Percentiles rank a stretch among this genome's conserved stretches.
Conservation (phyloP, 1,140 invertebrate species). For the Lutraria rhynchaena region DNA sequence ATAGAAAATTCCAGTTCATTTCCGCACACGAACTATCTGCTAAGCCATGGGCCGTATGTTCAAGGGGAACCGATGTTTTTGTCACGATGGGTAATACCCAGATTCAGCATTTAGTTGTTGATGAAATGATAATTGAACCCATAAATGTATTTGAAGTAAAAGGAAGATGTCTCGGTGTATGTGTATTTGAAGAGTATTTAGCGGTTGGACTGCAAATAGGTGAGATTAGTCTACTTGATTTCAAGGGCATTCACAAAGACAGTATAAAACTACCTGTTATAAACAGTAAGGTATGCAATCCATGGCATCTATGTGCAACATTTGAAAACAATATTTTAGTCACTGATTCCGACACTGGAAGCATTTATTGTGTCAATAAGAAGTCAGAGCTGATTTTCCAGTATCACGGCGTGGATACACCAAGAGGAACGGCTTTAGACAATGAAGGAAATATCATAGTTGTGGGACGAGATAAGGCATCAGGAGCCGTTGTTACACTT, state of each 20-base stretch:
- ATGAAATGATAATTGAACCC: conserved; percentile 54
- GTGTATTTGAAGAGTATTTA: conserved; percentile 22
- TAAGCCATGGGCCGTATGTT: conserved; percentile 51
- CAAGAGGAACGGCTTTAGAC: conserved; percentile 27
- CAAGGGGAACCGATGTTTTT: conserved; percentile 30
- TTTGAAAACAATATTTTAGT: conserved; percentile 41
- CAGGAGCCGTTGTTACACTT: conserved; percentile 17
- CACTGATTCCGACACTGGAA: conserved; percentile 40
- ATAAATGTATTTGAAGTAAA: conserved; percentile 25
- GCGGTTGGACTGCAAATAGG: conserved; percentile 51
- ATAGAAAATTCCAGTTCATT: conserved; percentile 50
- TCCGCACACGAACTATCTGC: conserved; percentile 43
- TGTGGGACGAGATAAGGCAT: conserved; percentile 40
- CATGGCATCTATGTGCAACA: conserved; percentile 39
- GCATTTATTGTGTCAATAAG: conserved; percentile 23
- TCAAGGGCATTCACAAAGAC: conserved; percentile 9
- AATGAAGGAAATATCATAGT: conserved; percentile 29
- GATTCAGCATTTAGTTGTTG: conserved; percentile 45
- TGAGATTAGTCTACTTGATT: conserved; percentile 32
- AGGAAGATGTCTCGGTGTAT: conserved; percentile 47
- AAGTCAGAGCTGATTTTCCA: conserved; percentile 46
- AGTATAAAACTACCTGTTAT: conserved; percentile 24
- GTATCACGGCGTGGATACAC: conserved; percentile 20
- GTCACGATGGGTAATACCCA: conserved; percentile 52
- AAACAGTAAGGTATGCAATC: conserved; percentile 24